Conservation (phyloP, 2,888 invertebrate species). For the Drosophila prostipennis region DNA sequence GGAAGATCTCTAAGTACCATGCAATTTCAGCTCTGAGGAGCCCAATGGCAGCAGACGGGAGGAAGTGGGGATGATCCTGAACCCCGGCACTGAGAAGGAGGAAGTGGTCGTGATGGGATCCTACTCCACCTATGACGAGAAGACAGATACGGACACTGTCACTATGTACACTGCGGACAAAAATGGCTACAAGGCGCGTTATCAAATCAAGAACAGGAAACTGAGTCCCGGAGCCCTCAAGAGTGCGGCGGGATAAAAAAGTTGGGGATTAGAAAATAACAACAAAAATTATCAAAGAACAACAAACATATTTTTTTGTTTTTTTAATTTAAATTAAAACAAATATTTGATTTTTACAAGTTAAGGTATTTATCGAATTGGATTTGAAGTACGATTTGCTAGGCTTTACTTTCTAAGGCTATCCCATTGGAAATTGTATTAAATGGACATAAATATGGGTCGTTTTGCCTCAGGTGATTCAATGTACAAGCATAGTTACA, state of each 20-base stretch:
- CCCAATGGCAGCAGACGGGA: constrained; percentile 82
- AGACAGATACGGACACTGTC: constrained; percentile 78
- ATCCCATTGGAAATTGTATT: background rate
- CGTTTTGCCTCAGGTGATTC: too few relatives aligned
- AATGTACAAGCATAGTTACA: too few relatives aligned
- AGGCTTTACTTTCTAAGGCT: background rate
- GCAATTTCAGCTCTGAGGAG: constrained; percentile 71
- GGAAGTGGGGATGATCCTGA: constrained; percentile 82
- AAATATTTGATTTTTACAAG: too few relatives aligned
- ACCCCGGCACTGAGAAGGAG: constrained; percentile 81
- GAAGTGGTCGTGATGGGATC: constrained; percentile 83
- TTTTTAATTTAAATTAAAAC: too few relatives aligned
- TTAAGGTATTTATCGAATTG: too few relatives aligned
- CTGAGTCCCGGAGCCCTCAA: constrained; percentile 74
- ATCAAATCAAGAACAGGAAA: constrained; percentile 80
- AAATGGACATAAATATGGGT: too few relatives aligned
- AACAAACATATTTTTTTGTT: too few relatives aligned
- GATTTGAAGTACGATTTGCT: background rate
- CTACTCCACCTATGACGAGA: constrained; percentile 78
- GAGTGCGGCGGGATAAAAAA: constrained; percentile 65
- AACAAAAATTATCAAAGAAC: too few relatives aligned
- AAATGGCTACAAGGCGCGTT: constrained; percentile 82
- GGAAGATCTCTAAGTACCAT: background rate
- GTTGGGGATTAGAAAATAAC: too few relatives aligned
- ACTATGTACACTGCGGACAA: constrained; percentile 84